phyloP scores from a whole-genome alignment of 1,140 invertebrate genomes.

The Leptinotarsa undecemlineata region DNA sequence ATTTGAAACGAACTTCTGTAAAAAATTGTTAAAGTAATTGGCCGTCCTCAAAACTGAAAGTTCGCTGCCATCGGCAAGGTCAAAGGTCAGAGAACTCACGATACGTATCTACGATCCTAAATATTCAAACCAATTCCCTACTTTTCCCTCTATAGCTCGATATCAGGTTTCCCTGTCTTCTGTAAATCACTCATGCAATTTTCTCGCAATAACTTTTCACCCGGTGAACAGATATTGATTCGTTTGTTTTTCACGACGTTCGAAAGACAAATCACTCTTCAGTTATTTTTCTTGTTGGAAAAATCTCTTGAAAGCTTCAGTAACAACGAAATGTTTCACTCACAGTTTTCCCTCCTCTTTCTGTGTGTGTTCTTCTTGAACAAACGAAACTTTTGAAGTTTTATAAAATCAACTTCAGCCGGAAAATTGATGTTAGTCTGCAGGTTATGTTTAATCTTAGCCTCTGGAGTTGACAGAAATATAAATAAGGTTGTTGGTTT shows the following conservation, averaged over 20 bases:
- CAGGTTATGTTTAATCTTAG: too few relatives aligned
- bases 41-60: too few relatives aligned
- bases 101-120: not conserved
- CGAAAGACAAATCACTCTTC: slow-evolving; percentile 24
- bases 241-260: slow-evolving; percentile 8
- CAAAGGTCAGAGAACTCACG: not conserved
- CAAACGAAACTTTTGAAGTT: too few relatives aligned
- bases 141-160: not conserved
- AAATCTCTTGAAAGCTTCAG: slow-evolving; percentile 5
- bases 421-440: too few relatives aligned
- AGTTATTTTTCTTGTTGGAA: slow-evolving; percentile 12
- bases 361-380: too few relatives aligned
- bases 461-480: too few relatives aligned
- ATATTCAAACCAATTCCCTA: not conserved
- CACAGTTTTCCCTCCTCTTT: not conserved
- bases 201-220: slow-evolving; percentile 6
- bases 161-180: not conserved
- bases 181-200: slow-evolving; percentile 6
- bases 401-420: too few relatives aligned
- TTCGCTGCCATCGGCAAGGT: too few relatives aligned
- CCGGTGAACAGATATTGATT: not conserved
- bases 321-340: slow-evolving; percentile 1
- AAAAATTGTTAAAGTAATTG: too few relatives aligned
- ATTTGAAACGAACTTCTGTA: too few relatives aligned
- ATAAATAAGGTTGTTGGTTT: too few relatives aligned